Evolutionary conservation across 2,888 invertebrate species (phyloP).

Genomic region (Sepiola atlantica): DNA sequence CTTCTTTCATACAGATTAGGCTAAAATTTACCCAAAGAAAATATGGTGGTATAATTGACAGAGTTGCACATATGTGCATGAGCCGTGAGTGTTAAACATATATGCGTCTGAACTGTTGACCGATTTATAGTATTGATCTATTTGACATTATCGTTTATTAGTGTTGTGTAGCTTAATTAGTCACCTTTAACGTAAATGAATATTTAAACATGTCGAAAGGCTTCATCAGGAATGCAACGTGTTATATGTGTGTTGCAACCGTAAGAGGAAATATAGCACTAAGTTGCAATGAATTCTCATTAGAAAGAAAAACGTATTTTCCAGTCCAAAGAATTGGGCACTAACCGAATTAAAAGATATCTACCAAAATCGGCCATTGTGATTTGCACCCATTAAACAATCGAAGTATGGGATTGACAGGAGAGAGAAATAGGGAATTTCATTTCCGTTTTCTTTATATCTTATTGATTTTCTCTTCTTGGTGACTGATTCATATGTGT

Average conservation of each 20-base stretch:
- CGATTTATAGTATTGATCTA: not conserved
- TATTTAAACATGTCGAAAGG: not conserved
- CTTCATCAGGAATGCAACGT: not conserved
- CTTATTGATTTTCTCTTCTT: not conserved
- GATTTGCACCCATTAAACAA: not conserved
- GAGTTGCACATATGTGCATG: not conserved
- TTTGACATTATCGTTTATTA: no score
- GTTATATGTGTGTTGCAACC: not conserved
- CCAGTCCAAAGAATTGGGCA: not conserved
- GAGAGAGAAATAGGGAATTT: not conserved
- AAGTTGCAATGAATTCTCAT: not conserved
- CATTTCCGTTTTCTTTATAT: not conserved
- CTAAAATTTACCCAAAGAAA: no score
- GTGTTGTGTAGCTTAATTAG: not conserved
- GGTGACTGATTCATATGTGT: not conserved
- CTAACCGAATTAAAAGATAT: not conserved
- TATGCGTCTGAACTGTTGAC: not conserved
- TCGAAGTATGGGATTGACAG: not conserved
- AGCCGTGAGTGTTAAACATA: not conserved
- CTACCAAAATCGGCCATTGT: not conserved
- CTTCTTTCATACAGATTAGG: no score
- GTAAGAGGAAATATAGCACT: not conserved
- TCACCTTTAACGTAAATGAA: not conserved
- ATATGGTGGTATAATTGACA: no score
- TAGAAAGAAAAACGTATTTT: not conserved